Percentiles rank a stretch among this genome's conserved stretches.
Evolutionary conservation across 2,888 invertebrate species (phyloP).

Genomic region (Scaptomyza polygonia): DNA sequence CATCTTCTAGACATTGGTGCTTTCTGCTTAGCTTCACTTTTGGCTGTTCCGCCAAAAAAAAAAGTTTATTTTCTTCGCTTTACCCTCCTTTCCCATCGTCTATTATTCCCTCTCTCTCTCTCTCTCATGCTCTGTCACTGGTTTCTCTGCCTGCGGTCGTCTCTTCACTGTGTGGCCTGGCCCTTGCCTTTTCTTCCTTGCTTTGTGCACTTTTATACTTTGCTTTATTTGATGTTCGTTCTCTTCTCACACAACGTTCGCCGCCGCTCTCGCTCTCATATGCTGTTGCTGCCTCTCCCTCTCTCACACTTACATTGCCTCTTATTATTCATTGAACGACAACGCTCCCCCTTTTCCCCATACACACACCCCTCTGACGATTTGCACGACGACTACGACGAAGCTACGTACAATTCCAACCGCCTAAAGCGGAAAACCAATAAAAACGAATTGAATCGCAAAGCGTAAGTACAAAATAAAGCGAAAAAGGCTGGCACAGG

Average conservation of each 20-base stretch:
- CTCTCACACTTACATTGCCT: constrained; percentile 65
- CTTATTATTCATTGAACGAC: constrained; percentile 78
- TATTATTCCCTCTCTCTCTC: constrained; percentile 25
- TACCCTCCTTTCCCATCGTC: constrained; percentile 1
- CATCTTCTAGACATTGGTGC: constrained; percentile 69
- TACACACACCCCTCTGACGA: constrained; percentile 50
- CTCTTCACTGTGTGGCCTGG: constrained; percentile 42
- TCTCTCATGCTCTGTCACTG: constrained; percentile 32
- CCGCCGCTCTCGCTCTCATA: constrained; percentile 37
- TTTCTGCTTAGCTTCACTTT: constrained; percentile 58
- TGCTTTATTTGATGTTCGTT: constrained; percentile 75
- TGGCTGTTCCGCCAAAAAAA: constrained; percentile 54
- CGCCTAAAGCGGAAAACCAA: constrained; percentile 81
- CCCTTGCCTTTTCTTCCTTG: constrained; percentile 52
- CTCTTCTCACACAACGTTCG: constrained; percentile 55
- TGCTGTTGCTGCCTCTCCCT: constrained; percentile 41
- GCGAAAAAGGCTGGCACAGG: constrained; percentile 70
- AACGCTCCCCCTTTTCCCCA: constrained; percentile 54
- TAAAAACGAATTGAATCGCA: constrained; percentile 79
- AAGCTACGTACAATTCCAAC: constrained; percentile 77
- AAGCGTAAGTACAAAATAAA: constrained; percentile 79
- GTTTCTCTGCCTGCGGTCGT: constrained; percentile 44
- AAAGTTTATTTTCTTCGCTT: constrained; percentile 67
- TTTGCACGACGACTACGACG: constrained; percentile 64
- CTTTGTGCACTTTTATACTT: constrained; percentile 75